Conservation (phyloP, 2,797 vertebrate genomes). For the Bradypodion pumilum region DNA sequence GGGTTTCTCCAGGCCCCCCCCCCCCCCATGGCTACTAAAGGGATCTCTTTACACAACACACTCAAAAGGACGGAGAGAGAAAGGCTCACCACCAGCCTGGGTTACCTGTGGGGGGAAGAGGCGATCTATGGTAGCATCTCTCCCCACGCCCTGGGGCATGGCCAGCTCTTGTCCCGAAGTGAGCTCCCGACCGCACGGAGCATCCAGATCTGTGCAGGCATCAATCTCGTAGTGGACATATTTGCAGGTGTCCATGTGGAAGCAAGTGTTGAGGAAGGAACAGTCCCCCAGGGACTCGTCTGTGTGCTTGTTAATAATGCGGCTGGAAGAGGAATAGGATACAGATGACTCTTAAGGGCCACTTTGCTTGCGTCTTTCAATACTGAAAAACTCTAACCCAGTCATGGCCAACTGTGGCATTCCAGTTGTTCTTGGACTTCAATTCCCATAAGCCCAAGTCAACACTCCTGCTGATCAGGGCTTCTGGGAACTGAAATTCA, state of each 20-base stretch:
- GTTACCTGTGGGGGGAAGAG: conserved; percentile 91
- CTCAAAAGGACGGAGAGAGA: no score
- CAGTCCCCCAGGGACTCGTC: conserved; percentile 94
- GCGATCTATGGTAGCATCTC: conserved; percentile 85
- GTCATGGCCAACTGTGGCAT: no score
- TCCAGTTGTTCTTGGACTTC: no score
- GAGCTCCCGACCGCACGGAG: conserved; percentile 74
- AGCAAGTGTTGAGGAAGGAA: conserved; percentile 95
- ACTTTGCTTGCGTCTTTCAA: background rate
- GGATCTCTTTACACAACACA: no score
- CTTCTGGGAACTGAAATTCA: no score
- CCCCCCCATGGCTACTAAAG: no score
- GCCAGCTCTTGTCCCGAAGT: conserved; percentile 80
- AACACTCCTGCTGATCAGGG: no score
- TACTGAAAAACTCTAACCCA: no score
- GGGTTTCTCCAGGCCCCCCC: no score
- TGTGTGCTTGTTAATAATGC: conserved; percentile 95
- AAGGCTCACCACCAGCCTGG: no score
- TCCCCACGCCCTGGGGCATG: conserved; percentile 76
- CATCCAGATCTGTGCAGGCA: conserved; percentile 80
- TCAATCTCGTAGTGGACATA: conserved; percentile 97
- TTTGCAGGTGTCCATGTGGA: conserved; percentile 97
- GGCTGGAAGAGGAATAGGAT: conserved; percentile 67
- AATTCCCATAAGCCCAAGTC: no score
- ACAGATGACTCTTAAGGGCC: background rate